Base-by-base conservation (phyloP, 2,888 invertebrate genomes). In the Acronicta alni region DNA sequence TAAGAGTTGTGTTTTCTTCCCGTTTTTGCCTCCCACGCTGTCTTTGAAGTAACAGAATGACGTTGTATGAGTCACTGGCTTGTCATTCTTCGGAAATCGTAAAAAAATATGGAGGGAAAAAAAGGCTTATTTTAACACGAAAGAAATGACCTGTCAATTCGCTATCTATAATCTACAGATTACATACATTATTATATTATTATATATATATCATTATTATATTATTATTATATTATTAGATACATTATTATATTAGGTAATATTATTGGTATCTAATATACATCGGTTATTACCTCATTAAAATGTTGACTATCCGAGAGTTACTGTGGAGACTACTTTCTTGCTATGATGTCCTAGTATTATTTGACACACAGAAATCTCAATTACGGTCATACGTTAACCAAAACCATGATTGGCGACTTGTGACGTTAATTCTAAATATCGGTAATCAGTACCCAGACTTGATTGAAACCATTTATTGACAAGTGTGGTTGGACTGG, bases 1-100 rank as follows among this genome's bases (percentile, higher is more conserved):
- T 82, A 80, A 80, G 75, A 80, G 80, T 81, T 80, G 77, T 86
- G 75, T 85, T 85, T 85, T 80, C 84, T 81, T 79, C 43, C 59
- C 55, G 47, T 66, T 69, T n/a, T 57, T 39, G 37, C 47, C 30
- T 51, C 49, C 32, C 7, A 51, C 15, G 18, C 18, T 42, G 48
- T n/a, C 45, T 45, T 62, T 47, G 42, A 32, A 49, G 37, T 46
- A 41, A 69, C 43, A 20, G 43, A 18, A 46, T 54, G 54, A 30
- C 41, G 30, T 64, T 68, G 47, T 51, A 46, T 47, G 51, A 49
- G 41, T 65, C 54, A 70, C 39, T 8, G 41, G 30, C 39, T 47
- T 54, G 38, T 51, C 48, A 54, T 46, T 49, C 1, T 18, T 17
- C 8, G 35, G 18, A 51, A 47, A 14, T 65, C 42, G 70, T 67